These are phyloP conservation scores for Trichopoda pennipes DNA, from an alignment of 2,888 invertebrate species.

Conservation along the genomic window DNA sequence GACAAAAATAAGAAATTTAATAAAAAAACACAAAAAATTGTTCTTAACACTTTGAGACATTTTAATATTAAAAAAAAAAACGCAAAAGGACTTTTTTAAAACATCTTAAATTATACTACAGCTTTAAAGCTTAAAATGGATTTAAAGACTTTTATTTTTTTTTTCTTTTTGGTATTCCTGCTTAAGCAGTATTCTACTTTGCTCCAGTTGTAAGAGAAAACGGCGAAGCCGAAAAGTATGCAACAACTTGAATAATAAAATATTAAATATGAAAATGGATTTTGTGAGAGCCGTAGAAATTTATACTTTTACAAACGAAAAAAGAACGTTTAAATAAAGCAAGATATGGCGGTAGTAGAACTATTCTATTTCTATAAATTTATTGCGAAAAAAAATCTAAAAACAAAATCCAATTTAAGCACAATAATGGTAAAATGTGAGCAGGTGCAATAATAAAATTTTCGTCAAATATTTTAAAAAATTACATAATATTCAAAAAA, in stretches of 20 bases:
- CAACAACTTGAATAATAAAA: slow-evolving; percentile 47
- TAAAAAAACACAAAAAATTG: not conserved
- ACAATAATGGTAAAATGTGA: too few relatives aligned
- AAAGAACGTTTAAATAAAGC: not conserved
- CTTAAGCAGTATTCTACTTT: too few relatives aligned
- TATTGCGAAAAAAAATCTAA: too few relatives aligned
- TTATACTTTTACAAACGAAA: slow-evolving; percentile 5
- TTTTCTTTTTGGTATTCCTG: not conserved
- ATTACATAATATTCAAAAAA: too few relatives aligned
- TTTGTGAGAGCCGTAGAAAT: not conserved
- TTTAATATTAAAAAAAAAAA: slow-evolving; percentile 28
- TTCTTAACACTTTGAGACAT: slow-evolving; percentile 7
- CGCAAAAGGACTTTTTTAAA: slow-evolving; percentile 21
- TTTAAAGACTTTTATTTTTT: not conserved
- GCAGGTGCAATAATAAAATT: too few relatives aligned
- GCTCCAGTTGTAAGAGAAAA: not conserved
- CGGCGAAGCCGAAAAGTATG: slow-evolving; percentile 32
- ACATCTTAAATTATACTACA: slow-evolving; percentile 27
- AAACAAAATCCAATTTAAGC: too few relatives aligned
- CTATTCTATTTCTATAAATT: too few relatives aligned
- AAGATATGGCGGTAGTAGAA: not conserved
- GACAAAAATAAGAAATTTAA: too few relatives aligned
- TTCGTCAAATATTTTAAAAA: too few relatives aligned
- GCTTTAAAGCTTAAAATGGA: slow-evolving; percentile 2
- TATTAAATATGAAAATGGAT: slow-evolving; percentile 23